A percentile compares a stretch with the other conserved stretches of the same genome.
phyloP scores from a whole-genome alignment of 2,797 vertebrate genomes.

The Helostoma temminkii region DNA sequence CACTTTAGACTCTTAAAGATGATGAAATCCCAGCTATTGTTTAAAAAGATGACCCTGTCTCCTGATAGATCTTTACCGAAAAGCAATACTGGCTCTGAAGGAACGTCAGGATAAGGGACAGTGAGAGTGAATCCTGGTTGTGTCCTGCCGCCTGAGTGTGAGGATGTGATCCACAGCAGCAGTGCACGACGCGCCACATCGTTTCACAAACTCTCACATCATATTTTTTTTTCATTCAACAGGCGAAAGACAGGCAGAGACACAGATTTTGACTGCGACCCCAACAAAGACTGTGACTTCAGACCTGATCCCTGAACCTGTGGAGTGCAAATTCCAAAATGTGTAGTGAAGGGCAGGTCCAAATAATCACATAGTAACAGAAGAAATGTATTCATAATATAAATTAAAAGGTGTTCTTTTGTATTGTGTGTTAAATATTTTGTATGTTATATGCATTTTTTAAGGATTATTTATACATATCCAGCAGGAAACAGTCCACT shows the following conservation, averaged over 20 bases:
- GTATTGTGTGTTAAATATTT: not conserved
- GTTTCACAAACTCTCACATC: constrained; percentile 2
- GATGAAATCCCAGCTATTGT: constrained; percentile 28
- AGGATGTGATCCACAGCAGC: constrained; percentile 27
- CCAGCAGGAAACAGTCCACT: not conserved
- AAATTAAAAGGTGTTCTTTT: not conserved
- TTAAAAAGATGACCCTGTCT: constrained; percentile 63
- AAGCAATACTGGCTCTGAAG: constrained; percentile 89
- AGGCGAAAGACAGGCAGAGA: not conserved
- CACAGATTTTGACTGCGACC: not conserved
- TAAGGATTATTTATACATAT: constrained; percentile 27
- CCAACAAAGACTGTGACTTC: constrained; percentile 1
- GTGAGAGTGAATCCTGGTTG: constrained; percentile 45
- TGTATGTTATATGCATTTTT: constrained; percentile 9
- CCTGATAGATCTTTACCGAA: constrained; percentile 87
- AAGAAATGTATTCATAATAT: not conserved
- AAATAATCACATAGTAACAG: constrained; percentile 8
- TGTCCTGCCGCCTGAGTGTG: constrained; percentile 30
- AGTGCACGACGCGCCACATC: constrained; percentile 1
- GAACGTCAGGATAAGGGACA: constrained; percentile 82
- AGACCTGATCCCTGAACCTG: constrained; percentile 51
- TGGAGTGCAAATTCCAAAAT: constrained; percentile 22
- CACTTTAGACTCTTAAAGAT: constrained; percentile 43
- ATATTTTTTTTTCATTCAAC: not conserved
- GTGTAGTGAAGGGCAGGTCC: constrained; percentile 63